Conservation (phyloP, 2,113 vertebrate species). For the Gobio gobio region DNA sequence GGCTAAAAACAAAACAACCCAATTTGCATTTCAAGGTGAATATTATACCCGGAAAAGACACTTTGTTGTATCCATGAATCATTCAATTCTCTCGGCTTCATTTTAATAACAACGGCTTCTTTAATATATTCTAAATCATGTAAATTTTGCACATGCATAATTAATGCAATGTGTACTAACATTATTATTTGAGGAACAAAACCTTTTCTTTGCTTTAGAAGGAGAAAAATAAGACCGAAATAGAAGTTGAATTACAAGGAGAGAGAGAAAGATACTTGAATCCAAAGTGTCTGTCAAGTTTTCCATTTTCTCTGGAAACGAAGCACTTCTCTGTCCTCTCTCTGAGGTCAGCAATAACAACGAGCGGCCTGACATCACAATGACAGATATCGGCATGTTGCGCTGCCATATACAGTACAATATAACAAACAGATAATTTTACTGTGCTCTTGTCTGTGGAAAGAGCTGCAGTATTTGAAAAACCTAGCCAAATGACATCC, state of each 20-base stretch:
- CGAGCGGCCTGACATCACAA: conserved; percentile 4
- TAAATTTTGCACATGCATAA: conserved; percentile 53
- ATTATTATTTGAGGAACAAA: conserved; percentile 27
- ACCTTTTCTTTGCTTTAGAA: conserved; percentile 13
- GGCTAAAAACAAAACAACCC: background rate
- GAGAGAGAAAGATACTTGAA: background rate
- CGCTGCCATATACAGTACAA: background rate
- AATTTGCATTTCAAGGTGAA: conserved; percentile 22
- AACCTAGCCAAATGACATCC: background rate
- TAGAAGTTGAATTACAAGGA: background rate
- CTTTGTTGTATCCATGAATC: conserved; percentile 16
- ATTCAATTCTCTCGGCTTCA: conserved; percentile 8
- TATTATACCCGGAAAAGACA: conserved; percentile 1
- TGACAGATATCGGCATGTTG: background rate
- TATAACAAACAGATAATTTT: background rate
- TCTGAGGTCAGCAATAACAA: conserved; percentile 18
- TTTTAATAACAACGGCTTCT: conserved; percentile 37
- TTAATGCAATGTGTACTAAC: conserved; percentile 24
- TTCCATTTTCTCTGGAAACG: conserved; percentile 1
- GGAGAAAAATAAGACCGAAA: background rate
- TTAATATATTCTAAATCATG: conserved; percentile 43
- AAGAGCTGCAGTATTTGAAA: background rate
- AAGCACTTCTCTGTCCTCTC: conserved; percentile 16
- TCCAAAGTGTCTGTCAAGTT: conserved; percentile 21
- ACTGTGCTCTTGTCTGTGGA: background rate